A percentile compares a stretch with the other conserved stretches of the same genome.
Conservation (phyloP, 2,888 invertebrate genomes). For the Polydrusus tereticollis region DNA sequence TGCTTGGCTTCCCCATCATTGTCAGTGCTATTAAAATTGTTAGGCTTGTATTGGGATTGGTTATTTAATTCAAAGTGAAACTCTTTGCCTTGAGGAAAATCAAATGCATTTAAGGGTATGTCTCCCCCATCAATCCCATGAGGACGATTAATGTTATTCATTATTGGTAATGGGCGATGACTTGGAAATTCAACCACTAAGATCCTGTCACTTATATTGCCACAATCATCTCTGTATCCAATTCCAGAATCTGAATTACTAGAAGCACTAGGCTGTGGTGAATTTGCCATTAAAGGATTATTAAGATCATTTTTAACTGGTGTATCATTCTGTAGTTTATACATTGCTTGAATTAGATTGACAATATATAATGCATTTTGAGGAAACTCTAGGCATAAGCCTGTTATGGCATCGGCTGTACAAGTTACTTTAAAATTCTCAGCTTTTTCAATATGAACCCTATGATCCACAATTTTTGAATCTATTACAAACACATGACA, state of each 20-base stretch:
- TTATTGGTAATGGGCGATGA: slow-evolving; percentile 59
- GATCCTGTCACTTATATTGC: slow-evolving; percentile 85
- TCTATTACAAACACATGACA: slow-evolving; percentile 97
- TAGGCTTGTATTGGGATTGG: slow-evolving; percentile 44
- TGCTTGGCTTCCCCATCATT: slow-evolving; percentile 52
- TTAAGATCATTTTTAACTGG: slow-evolving; percentile 62
- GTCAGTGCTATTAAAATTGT: slow-evolving; percentile 51
- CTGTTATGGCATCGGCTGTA: slow-evolving; percentile 82
- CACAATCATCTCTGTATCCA: slow-evolving; percentile 91
- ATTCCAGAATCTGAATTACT: slow-evolving; percentile 97
- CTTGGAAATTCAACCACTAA: slow-evolving; percentile 81
- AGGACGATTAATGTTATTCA: slow-evolving; percentile 58
- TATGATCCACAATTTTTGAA: slow-evolving; percentile 86
- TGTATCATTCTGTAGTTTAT: slow-evolving; percentile 70
- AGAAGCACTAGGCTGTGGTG: slow-evolving; percentile 90
- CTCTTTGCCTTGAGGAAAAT: slow-evolving; percentile 11
- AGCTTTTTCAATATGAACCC: slow-evolving; percentile 83
- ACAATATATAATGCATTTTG: slow-evolving; percentile 85
- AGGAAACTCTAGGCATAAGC: slow-evolving; percentile 90
- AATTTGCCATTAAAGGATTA: slow-evolving; percentile 76
- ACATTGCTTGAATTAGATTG: slow-evolving; percentile 80
- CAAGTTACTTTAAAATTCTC: slow-evolving; percentile 89
- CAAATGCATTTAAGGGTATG: slow-evolving; percentile 57
- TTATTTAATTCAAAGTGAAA: slow-evolving; percentile 30
- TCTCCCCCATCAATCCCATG: slow-evolving; percentile 62